These are phyloP conservation scores for Podarcis cretensis DNA, from an alignment of 2,113 vertebrate genomes.

Conservation along the genomic window DNA sequence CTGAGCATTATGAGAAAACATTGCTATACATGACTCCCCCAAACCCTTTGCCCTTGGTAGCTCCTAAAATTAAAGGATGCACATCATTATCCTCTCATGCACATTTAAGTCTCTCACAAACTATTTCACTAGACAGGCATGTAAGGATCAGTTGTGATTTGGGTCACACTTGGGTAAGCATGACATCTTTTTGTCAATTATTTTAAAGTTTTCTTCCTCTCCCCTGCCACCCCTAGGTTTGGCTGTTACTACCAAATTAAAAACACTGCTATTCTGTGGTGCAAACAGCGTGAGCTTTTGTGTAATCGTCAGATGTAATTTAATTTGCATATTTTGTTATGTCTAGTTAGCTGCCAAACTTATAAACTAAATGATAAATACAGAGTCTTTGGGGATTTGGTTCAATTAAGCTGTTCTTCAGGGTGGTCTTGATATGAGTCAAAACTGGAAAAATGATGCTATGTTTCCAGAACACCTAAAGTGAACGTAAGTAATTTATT, in stretches of 20 bases:
- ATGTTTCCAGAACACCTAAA: constrained; percentile 74
- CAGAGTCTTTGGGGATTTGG: constrained; percentile 57
- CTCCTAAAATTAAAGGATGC: neutral
- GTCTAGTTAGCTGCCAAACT: constrained; percentile 66
- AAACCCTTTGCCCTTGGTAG: neutral
- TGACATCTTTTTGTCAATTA: constrained; percentile 51
- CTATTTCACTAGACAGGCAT: constrained; percentile 40
- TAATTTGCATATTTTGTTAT: constrained; percentile 71
- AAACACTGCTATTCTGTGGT: constrained; percentile 36
- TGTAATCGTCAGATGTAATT: constrained; percentile 56
- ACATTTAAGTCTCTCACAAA: constrained; percentile 44
- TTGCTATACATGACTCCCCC: neutral
- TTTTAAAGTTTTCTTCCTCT: constrained; percentile 10
- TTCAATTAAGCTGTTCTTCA: constrained; percentile 72
- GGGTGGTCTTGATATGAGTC: constrained; percentile 77
- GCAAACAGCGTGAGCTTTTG: constrained; percentile 46
- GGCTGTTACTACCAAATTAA: constrained; percentile 49
- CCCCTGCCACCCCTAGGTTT: neutral
- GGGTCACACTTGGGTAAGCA: constrained; percentile 23
- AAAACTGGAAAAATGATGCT: constrained; percentile 73
- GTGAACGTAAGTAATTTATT: constrained; percentile 71
- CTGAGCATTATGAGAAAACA: neutral
- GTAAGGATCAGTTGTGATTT: constrained; percentile 1
- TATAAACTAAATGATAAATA: constrained; percentile 70
- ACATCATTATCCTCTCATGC: constrained; percentile 19